Base-by-base conservation (phyloP, 2,113 vertebrate genomes). In the Pantherophis guttatus region DNA sequence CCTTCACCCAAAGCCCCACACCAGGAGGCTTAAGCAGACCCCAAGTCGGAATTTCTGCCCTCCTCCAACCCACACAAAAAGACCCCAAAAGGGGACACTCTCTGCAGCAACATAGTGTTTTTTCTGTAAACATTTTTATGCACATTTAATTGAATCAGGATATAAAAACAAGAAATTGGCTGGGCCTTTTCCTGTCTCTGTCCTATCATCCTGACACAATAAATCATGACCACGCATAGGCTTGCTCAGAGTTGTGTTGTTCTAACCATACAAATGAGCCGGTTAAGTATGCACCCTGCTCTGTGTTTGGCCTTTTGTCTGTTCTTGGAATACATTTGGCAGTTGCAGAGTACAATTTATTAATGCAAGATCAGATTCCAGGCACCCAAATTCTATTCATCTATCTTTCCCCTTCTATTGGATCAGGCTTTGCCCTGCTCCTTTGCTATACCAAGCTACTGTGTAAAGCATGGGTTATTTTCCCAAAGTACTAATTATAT, bases 331-430 rank as follows among this genome's bases (percentile, higher is more conserved):
- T 44, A 39, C 53, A 26, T 65, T 91, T 91, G 90, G 86, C 81
- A 44, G 89, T n/a, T 7, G 26, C 58, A 87, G 2, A 48, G 59
- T 29, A 75, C 58, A 17, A 19, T 21, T 88, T 48, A 91, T 89
- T 91, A 88, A 89, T 93, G 86, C 44, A 59, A 89, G 86, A 59
- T 89, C 62, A 93, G 86, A 44, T 89, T 91, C 21, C 86, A 19
- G 50, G 29, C n/a, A 93, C 54, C 44, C 29, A 26, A 24, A 48
- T 39, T 70, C 54, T 17, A 19, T 62, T 91, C 44, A 81, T 93
- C 90, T 89, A 26, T 89, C 65, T 91, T 88, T 23, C 65, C 3
- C 29, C 48, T 91, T 85, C 39, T 70, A n/a, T 53, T 91, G 86
- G 39, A 52, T 58, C 29, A 52, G 29, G 62, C 62, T 81, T 50